Conservation (phyloP, 2,113 vertebrate species). For the Tenrec ecaudatus region DNA sequence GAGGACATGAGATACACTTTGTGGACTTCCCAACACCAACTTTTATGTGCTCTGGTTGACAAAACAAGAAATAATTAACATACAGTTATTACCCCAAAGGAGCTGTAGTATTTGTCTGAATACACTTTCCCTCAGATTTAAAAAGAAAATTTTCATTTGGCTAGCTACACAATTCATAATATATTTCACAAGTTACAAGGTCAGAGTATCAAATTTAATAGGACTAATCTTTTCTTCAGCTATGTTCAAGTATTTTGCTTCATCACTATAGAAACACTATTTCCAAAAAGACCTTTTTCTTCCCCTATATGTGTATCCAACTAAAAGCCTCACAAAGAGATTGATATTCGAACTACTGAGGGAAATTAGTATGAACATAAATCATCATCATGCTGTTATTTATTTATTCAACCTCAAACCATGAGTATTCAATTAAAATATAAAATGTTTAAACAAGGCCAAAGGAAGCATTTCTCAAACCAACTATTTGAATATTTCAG, state of each 20-base stretch:
- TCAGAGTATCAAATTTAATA: not conserved
- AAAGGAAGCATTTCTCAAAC: not conserved
- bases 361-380: not conserved
- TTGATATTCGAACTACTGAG: not conserved
- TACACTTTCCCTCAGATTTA: not conserved
- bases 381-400: not conserved
- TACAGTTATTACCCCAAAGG: no score
- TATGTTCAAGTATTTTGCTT: not conserved
- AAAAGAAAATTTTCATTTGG: not conserved
- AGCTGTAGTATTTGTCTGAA: not conserved
- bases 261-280: not conserved
- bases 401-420: not conserved
- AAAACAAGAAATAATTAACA: no score
- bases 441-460: conserved; percentile 17
- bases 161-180: not conserved
- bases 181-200: not conserved
- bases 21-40: no score
- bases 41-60: no score
- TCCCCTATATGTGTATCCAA: not conserved
- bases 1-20: no score
- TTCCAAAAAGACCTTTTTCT: not conserved
- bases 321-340: not conserved
- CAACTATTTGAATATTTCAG: conserved; percentile 37
- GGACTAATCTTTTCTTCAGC: not conserved
- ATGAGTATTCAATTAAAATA: not conserved